These are phyloP conservation scores for Edolisoma coerulescens DNA, from an alignment of 2,113 vertebrate genomes.

Conservation along the genomic window DNA sequence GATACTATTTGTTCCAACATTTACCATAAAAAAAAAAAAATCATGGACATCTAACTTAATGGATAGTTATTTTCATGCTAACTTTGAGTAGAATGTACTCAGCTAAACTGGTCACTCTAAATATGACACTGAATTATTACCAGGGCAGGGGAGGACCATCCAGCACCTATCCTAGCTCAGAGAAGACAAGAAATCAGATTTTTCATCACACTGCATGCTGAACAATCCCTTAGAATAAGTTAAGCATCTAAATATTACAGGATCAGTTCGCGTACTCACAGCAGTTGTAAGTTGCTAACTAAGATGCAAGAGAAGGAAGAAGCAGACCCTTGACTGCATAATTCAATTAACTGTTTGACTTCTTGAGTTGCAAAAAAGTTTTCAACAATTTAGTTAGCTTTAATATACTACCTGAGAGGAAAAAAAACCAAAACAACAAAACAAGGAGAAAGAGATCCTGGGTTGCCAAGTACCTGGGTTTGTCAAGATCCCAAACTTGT, in stretches of 20 bases:
- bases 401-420: not conserved
- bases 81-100: constrained; percentile 15
- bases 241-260: not conserved
- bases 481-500: not conserved
- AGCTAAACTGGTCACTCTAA: not conserved
- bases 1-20: constrained; percentile 71
- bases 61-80: constrained; percentile 35
- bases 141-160: not conserved
- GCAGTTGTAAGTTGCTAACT: not conserved
- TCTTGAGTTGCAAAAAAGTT: not conserved
- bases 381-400: not conserved
- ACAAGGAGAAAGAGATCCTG: not conserved
- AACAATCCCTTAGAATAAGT: not conserved
- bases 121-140: not conserved
- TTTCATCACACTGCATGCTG: not conserved
- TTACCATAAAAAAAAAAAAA: constrained; percentile 1
- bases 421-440: not conserved
- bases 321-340: not conserved
- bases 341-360: not conserved
- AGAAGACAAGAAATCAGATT: not conserved
- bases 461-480: not conserved
- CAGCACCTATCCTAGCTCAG: not conserved
- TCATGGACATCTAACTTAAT: constrained; percentile 32
- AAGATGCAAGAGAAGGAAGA: not conserved
- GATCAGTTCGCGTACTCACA: not conserved